phyloP scores from a whole-genome alignment of 2,888 invertebrate genomes.

The Morpho achilles region DNA sequence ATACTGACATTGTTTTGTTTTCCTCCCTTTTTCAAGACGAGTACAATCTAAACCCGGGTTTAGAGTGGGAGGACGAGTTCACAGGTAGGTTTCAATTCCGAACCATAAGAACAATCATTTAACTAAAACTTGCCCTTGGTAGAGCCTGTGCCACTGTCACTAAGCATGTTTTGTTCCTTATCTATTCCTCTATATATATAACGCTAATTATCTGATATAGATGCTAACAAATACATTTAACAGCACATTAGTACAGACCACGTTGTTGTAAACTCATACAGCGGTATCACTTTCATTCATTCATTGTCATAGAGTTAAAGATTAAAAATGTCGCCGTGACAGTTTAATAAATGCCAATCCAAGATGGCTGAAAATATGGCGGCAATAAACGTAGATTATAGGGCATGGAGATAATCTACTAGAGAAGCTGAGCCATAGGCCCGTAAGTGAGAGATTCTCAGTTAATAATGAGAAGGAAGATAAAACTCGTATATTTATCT shows the following conservation, averaged over 20 bases:
- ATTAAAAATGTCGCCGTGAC: no score
- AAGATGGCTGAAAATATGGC: no score
- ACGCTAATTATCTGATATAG: conserved; percentile 53
- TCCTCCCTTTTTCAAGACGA: conserved; percentile 93
- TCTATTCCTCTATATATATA: conserved; percentile 51
- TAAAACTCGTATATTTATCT: no score
- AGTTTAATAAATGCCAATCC: no score
- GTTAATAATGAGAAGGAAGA: no score
- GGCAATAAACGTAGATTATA: no score
- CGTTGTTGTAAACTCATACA: conserved; percentile 15
- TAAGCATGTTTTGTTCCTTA: conserved; percentile 68
- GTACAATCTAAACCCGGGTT: conserved; percentile 99
- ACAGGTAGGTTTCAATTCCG: conserved; percentile 93
- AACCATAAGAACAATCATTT: conserved; percentile 65
- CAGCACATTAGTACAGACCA: conserved; percentile 24
- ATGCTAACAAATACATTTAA: conserved; percentile 59
- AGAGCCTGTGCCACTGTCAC: conserved; percentile 74
- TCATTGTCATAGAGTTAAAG: no score
- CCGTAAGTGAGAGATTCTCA: no score
- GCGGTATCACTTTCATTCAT: not conserved
- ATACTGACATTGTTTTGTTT: conserved; percentile 79
- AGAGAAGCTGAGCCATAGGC: no score
- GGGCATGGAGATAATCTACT: no score
- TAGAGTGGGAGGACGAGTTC: conserved; percentile 99
- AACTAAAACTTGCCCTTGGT: conserved; percentile 67